These are phyloP conservation scores for Mya arenaria DNA, from an alignment of 1,140 invertebrate species.

Conservation along the genomic window DNA sequence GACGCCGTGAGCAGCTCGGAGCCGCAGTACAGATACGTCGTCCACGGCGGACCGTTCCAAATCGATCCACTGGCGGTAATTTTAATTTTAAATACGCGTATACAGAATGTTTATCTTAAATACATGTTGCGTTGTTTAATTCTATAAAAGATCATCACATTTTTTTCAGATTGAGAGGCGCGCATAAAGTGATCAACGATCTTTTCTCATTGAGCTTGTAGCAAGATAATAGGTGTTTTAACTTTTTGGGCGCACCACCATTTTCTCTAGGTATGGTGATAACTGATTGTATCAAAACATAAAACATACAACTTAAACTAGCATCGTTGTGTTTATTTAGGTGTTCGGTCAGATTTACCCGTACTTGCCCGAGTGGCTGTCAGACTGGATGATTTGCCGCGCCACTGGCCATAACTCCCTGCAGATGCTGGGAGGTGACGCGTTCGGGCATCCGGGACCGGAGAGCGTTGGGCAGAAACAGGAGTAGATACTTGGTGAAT, in stretches of 20 bases:
- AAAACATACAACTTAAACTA: no score
- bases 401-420: conserved; percentile 1
- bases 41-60: conserved; percentile 44
- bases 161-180: background rate
- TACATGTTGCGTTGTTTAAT: background rate
- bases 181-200: no score
- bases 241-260: no score
- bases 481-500: no score
- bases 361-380: conserved; percentile 7
- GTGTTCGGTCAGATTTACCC: conserved; percentile 6
- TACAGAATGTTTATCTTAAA: background rate
- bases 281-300: no score
- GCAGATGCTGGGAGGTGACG: background rate
- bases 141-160: background rate
- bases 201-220: no score
- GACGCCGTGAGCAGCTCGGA: conserved; percentile 26
- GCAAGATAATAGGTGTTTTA: no score
- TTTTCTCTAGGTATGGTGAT: no score
- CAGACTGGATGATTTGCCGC: conserved; percentile 34
- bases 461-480: no score
- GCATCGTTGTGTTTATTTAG: no score
- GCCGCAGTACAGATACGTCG: conserved; percentile 35
- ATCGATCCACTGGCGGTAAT: conserved; percentile 35
- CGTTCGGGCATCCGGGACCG: no score
- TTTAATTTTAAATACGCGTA: no score